phyloP scores from a whole-genome alignment of 1,140 invertebrate species.

The Bradynema listronoti region DNA sequence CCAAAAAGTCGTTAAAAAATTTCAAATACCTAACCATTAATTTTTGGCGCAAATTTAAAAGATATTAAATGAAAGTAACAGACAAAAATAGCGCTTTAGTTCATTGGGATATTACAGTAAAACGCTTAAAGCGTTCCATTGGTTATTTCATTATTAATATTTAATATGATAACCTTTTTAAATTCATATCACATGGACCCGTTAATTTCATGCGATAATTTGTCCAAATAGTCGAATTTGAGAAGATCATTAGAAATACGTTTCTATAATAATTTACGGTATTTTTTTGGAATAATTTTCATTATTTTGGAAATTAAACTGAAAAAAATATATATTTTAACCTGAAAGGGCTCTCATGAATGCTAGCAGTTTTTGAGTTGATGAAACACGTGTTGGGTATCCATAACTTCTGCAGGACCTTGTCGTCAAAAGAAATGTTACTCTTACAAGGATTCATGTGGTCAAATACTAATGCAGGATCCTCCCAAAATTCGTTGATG shows the following conservation, averaged over 20 bases:
- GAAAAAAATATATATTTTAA: slow-evolving; percentile 19
- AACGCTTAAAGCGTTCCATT: too few species aligned
- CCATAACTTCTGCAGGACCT: slow-evolving; percentile 53
- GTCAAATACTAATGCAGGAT: slow-evolving; percentile 54
- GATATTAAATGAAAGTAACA: too few species aligned
- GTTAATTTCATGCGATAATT: slow-evolving; percentile 58
- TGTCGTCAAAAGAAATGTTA: slow-evolving; percentile 56
- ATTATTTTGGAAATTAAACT: slow-evolving; percentile 6
- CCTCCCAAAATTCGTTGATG: slow-evolving; percentile 58
- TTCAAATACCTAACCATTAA: too few species aligned
- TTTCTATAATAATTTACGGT: slow-evolving; percentile 39
- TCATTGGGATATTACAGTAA: too few species aligned
- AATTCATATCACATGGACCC: slow-evolving; percentile 54
- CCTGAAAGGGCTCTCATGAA: slow-evolving; percentile 54
- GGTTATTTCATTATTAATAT: too few species aligned
- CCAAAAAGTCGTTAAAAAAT: too few species aligned
- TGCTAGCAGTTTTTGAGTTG: slow-evolving; percentile 50
- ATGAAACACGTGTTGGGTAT: slow-evolving; percentile 50
- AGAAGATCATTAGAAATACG: slow-evolving; percentile 56
- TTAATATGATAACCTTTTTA: slow-evolving; percentile 45
- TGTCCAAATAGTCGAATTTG: slow-evolving; percentile 56
- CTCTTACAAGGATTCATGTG: slow-evolving; percentile 50
- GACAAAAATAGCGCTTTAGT: too few species aligned
- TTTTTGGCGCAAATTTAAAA: too few species aligned
- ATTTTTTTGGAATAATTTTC: slow-evolving; percentile 13